Evolutionary conservation across 64 coral and sea anemone species (phyloP), one percentile per base, ranked within the genome.

Genomic region (Stichodactyla mertensii): DNA sequence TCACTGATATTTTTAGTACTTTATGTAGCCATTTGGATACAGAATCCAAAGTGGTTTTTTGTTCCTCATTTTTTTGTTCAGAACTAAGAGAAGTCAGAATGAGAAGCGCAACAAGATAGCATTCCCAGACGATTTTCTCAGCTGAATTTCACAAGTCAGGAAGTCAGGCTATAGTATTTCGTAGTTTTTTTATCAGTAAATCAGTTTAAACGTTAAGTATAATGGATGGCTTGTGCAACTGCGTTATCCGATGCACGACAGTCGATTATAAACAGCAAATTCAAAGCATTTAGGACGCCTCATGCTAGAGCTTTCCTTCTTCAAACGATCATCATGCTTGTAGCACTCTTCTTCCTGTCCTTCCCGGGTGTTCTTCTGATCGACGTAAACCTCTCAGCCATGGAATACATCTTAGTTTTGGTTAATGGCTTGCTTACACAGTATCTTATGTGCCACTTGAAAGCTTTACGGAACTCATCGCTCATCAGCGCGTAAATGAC

Each of bases 401-500:
- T 8, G 3, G 60, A 87, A 64, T 87, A 87, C 36, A 87, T 24
- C 57, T 54, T 82, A 4, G 58, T 80, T 13, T 51, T 53, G n/a
- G 64, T 56, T 9, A 85, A 61, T 13, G 83, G 60, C 3, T 58
- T 83, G 5, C 78, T 86, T 0, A 26, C 24, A 26, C 94, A 96
- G 15, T 87, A 87, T 11, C 71, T 59, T 10, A 96, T 13, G 53
- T 96, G 91, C 88, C 88, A 90, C 55, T 90, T 92, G 22, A 96
- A 96, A 7, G 91, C 94, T 55, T 89, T 92, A 22, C 94, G 91
- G 78, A 96, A 96, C 58, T 96, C 94, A 45, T 85, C 94, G 51
- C 94, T 92, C 79, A 96, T 89, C 57, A 96, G 74, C 51, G 94
- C 88, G 45, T 96, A 96, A 61, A 96, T 96, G 16, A 96, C 84